Conservation (phyloP, 2,113 vertebrate genomes). For the Coptodon rendalli region DNA sequence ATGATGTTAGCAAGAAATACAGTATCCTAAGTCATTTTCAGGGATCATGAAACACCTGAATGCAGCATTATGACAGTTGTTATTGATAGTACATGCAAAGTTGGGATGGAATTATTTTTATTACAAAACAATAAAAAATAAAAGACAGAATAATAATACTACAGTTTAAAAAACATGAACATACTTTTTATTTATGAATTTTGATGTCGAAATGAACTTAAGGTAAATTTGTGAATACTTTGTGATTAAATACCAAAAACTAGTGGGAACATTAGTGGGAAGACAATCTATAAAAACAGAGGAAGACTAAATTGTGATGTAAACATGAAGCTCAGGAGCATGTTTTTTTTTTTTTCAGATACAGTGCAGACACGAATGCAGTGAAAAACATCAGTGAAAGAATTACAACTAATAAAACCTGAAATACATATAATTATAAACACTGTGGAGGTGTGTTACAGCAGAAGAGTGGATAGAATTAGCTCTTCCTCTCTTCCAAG, state of each 20-base stretch:
- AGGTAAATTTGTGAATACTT: not conserved
- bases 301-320: not conserved
- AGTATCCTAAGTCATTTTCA: not conserved
- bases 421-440: not conserved
- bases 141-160: not conserved
- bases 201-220: not conserved
- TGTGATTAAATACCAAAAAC: not conserved
- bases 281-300: not conserved
- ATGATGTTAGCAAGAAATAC: not conserved
- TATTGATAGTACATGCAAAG: not conserved
- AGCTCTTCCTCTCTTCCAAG: conserved; percentile 19
- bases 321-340: conserved; percentile 2
- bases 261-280: not conserved
- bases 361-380: not conserved
- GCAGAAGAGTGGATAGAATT: conserved; percentile 15
- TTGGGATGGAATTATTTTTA: not conserved
- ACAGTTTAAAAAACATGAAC: not conserved
- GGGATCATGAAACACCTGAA: not conserved
- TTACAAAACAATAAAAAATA: not conserved
- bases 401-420: not conserved
- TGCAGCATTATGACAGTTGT: not conserved
- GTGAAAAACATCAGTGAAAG: not conserved
- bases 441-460: not conserved
- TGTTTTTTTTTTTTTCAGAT: not conserved
- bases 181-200: not conserved